Conservation (phyloP, 2,888 invertebrate genomes). For the Barypeithes pellucidus region DNA sequence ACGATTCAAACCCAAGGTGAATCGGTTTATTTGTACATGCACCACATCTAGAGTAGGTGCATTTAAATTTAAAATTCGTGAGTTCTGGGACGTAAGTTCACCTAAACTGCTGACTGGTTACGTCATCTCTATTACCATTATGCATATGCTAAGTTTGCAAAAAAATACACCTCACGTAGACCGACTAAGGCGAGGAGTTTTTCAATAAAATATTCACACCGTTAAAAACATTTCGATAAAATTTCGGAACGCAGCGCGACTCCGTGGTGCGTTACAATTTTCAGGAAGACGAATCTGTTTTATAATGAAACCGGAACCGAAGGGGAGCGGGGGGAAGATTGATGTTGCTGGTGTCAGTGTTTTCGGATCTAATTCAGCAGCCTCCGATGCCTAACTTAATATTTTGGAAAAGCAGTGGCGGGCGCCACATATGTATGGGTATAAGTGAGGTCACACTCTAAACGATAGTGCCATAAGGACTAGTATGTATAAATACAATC, state of each 20-base stretch:
- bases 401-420: conserved; percentile 31
- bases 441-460: not conserved
- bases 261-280: conserved; percentile 36
- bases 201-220: no score
- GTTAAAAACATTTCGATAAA: not conserved
- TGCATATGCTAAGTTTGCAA: no score
- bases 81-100: no score
- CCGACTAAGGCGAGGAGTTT: no score
- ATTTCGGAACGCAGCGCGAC: conserved; percentile 26
- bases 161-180: no score
- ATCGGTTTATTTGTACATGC: no score
- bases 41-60: no score
- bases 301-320: conserved; percentile 67
- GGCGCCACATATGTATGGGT: not conserved
- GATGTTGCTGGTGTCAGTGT: conserved; percentile 51
- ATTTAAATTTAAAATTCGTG: no score
- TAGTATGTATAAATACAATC: not conserved
- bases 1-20: no score
- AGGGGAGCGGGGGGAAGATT: conserved; percentile 59
- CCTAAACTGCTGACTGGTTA: no score
- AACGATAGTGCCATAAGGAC: conserved; percentile 5
- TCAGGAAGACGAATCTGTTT: conserved; percentile 66
- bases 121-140: no score
- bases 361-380: conserved; percentile 45
- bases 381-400: conserved; percentile 34